A percentile compares a stretch with the other conserved stretches of the same genome.
Evolutionary conservation across 1,140 invertebrate genomes (phyloP).

Genomic region (Solenopsis fugax): DNA sequence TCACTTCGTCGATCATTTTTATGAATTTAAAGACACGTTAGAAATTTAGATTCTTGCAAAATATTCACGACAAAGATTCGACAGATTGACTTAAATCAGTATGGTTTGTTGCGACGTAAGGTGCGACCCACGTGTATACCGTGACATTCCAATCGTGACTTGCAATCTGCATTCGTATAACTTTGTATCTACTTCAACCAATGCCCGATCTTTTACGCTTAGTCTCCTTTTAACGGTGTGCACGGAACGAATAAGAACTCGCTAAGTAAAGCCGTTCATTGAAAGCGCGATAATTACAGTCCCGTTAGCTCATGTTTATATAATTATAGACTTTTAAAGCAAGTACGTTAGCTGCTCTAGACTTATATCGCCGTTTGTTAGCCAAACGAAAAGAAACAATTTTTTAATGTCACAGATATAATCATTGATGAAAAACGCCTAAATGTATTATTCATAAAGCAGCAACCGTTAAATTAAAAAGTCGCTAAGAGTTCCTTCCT

Average conservation of each 20-base stretch:
- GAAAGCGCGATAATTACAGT: constrained; percentile 44
- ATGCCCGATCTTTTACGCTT: constrained; percentile 38
- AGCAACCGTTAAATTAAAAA: not conserved
- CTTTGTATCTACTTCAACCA: constrained; percentile 15
- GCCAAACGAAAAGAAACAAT: not conserved
- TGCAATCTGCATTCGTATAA: constrained; percentile 59
- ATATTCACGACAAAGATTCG: constrained; percentile 25
- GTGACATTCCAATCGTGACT: constrained; percentile 60
- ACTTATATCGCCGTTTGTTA: not conserved
- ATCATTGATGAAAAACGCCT: not conserved
- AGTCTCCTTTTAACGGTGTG: constrained; percentile 38
- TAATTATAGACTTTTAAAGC: constrained; percentile 36
- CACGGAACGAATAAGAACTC: constrained; percentile 21
- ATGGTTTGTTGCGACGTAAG: constrained; percentile 24
- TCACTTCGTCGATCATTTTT: not conserved
- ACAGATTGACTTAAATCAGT: constrained; percentile 9
- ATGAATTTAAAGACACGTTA: no score
- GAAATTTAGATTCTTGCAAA: constrained; percentile 13
- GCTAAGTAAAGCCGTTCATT: constrained; percentile 25
- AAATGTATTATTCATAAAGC: constrained; percentile 7
- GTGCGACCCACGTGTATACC: constrained; percentile 34
- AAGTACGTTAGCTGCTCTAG: not conserved
- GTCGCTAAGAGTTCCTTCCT: not conserved
- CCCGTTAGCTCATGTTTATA: constrained; percentile 57
- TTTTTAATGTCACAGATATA: not conserved